Evolutionary conservation across 2,113 vertebrate species (phyloP).

Genomic region (Zapornia atra): DNA sequence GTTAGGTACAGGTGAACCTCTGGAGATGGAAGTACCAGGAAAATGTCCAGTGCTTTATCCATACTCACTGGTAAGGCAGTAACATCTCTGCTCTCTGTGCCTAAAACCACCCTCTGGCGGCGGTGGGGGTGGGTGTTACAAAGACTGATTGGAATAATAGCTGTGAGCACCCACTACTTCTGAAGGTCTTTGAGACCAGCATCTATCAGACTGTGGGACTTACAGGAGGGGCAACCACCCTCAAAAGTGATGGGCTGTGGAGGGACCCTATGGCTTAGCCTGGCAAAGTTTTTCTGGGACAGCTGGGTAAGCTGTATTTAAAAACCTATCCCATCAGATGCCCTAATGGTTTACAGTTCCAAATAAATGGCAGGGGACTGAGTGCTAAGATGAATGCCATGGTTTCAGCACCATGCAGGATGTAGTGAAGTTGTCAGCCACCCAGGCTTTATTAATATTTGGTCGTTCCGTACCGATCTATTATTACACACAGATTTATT

Average conservation of each 20-base stretch:
- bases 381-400: not conserved
- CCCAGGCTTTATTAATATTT: slow-evolving; percentile 60
- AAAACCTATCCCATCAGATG: not conserved
- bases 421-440: slow-evolving; percentile 44
- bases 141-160: not conserved
- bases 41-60: not conserved
- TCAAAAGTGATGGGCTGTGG: not conserved
- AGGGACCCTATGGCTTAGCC: not conserved
- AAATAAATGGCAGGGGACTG: not conserved
- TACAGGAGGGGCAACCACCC: not conserved
- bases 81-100: not conserved
- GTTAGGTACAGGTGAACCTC: not conserved
- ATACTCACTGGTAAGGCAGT: not conserved
- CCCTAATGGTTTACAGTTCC: not conserved
- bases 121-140: not conserved
- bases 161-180: accelerated
- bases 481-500: slow-evolving; percentile 46
- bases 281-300: not conserved
- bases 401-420: not conserved
- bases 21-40: not conserved
- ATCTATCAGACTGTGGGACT: not conserved
- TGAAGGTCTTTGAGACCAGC: not conserved
- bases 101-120: not conserved
- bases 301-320: not conserved
- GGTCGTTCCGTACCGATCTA: slow-evolving; percentile 24